Conservation (phyloP, 23 tunicate genomes). For the Botrylloides violaceus region DNA sequence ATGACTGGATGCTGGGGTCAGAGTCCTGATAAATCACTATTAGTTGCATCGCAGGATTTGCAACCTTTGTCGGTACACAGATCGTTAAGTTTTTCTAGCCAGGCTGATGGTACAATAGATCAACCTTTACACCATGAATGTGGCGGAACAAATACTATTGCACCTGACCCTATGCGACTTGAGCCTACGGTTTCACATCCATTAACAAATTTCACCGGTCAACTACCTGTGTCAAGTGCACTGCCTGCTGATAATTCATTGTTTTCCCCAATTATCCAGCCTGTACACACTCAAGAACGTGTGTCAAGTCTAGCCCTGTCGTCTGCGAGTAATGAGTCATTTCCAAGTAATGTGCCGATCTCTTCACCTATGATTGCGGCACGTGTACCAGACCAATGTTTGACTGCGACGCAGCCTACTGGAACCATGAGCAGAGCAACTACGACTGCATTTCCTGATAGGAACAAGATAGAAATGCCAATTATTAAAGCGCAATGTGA, state of each 20-base stretch:
- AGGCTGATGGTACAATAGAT: constrained; percentile 3
- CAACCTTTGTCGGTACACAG: constrained; percentile 5
- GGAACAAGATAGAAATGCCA: neutral
- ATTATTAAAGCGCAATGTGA: neutral
- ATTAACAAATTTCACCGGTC: no score
- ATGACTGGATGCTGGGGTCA: neutral
- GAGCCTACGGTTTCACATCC: no score
- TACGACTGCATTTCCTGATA: neutral
- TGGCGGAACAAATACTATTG: no score
- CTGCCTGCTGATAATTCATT: no score
- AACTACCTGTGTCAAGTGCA: no score
- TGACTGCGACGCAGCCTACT: neutral
- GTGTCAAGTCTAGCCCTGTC: no score
- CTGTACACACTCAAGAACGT: no score
- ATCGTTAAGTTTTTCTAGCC: constrained; percentile 11
- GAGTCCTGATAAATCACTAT: neutral
- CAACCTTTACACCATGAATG: no score
- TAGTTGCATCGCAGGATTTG: neutral
- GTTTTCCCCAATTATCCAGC: no score
- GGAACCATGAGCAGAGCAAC: neutral
- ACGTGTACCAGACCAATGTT: neutral
- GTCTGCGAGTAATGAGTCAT: neutral
- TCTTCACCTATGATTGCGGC: neutral
- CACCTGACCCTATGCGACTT: no score
- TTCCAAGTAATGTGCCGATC: neutral